Evolutionary conservation across 1,140 invertebrate species (phyloP), one percentile per base, ranked within the genome.

Genomic region (Zophobas atratus): DNA sequence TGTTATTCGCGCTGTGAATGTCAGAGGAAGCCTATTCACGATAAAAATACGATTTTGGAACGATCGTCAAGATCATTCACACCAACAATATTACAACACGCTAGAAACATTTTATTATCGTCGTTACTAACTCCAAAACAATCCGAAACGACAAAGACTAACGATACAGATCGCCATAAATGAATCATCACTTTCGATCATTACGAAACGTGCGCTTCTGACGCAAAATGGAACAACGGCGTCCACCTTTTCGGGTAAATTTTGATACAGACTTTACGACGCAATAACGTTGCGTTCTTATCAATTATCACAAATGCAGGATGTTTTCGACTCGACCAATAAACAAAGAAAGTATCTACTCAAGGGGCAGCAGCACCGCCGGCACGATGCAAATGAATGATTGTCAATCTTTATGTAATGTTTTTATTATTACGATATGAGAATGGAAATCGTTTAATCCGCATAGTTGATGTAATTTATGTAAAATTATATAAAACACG

Each of bases 401-500:
- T 20, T 20, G 20, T 20, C 20, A 20, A 20, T 20, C 20, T 20
- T 20, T 20, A 20, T 20, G 20, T 20, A 20, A 20, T 20, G 20
- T 20, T 20, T 20, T 20, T 20, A 20, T 20, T 20, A 20, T 20
- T 20, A 20, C 20, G 20, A 20, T 20, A 20, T 20, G 20, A 20
- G 20, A 20, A 20, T 20, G 20, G 20, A 20, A 20, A 4, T 46
- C n/a, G 20, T 51, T 51, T 4, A 51, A 51, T n/a, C 3, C 49
- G 49, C 49, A 51, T 6, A 6, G 49, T 34, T 6, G 20, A 71
- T 35, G 67, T 46, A 34, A 43, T 43, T 70, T 70, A 70, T 46
- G 38, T 41, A 70, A 70, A 70, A 39, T 70, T 70, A 70, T 70
- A 70, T 70, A 70, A 70, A 63, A 34, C 34, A 49, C 5, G 67